Evolutionary conservation across 2,797 vertebrate species (phyloP).

Genomic region (Eidolon dupreanum): DNA sequence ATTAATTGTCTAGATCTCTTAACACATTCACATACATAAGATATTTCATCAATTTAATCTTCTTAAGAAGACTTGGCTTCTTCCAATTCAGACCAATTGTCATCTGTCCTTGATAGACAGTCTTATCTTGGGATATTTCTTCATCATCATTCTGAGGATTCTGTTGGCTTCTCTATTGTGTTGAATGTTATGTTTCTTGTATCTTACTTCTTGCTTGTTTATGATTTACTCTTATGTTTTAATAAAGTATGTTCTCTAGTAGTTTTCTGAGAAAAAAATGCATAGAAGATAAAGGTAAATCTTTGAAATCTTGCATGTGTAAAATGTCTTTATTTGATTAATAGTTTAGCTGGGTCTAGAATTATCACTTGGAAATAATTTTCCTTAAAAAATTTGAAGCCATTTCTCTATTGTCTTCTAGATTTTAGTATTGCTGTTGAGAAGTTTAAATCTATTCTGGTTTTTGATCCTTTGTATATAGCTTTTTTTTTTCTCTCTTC

Average conservation of each 20-base stretch:
- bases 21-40: neutral
- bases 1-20: neutral
- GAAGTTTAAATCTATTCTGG: constrained; percentile 30
- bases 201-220: neutral
- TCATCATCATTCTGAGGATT: neutral
- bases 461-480: neutral
- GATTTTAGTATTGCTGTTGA: neutral
- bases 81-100: neutral
- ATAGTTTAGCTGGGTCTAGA: neutral
- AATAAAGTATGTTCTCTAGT: neutral
- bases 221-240: neutral
- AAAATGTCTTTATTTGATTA: constrained; percentile 11
- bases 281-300: neutral
- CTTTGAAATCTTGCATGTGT: neutral
- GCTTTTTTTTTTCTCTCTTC: neutral
- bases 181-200: neutral
- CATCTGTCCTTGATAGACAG: neutral
- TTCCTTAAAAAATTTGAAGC: neutral
- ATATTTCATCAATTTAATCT: constrained; percentile 3
- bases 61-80: neutral
- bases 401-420: neutral
- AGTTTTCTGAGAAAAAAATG: neutral
- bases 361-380: constrained; percentile 7
- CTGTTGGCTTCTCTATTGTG: neutral
- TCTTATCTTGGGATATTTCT: neutral